These are phyloP conservation scores for Limosa lapponica DNA, from an alignment of 2,797 vertebrate genomes.

Conservation along the genomic window DNA sequence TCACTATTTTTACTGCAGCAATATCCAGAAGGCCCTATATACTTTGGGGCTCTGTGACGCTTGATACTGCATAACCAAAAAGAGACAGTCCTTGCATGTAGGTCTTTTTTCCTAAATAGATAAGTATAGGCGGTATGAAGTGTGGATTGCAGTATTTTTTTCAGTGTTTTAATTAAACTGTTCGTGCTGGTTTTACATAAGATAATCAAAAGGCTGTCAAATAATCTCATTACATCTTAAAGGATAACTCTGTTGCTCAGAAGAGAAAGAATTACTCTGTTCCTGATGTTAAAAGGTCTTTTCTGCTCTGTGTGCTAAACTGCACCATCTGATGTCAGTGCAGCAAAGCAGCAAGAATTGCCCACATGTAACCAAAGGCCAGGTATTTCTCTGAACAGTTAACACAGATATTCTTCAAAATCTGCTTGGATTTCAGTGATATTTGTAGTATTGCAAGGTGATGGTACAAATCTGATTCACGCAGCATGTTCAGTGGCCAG, in stretches of 20 bases:
- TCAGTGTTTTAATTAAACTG: not conserved
- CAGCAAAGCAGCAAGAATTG: not conserved
- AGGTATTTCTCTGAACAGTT: not conserved
- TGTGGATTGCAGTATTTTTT: not conserved
- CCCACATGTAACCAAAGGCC: not conserved
- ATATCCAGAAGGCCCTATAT: not conserved
- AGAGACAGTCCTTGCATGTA: not conserved
- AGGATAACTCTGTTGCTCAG: not conserved
- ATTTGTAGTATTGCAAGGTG: not conserved
- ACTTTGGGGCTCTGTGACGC: not conserved
- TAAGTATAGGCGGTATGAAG: not conserved
- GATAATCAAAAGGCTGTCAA: not conserved
- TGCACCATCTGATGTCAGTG: not conserved
- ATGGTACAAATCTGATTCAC: not conserved
- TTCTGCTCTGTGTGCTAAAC: not conserved
- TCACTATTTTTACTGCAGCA: not conserved
- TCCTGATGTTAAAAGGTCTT: not conserved
- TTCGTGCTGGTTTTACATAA: not conserved
- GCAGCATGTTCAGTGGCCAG: fast-evolving
- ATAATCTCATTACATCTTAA: not conserved
- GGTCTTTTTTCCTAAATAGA: not conserved
- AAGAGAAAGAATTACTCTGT: not conserved
- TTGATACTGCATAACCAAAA: not conserved
- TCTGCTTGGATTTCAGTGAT: not conserved
- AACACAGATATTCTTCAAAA: not conserved